These are phyloP conservation scores for Pteronura brasiliensis DNA, from an alignment of 2,113 vertebrate genomes.

Conservation along the genomic window DNA sequence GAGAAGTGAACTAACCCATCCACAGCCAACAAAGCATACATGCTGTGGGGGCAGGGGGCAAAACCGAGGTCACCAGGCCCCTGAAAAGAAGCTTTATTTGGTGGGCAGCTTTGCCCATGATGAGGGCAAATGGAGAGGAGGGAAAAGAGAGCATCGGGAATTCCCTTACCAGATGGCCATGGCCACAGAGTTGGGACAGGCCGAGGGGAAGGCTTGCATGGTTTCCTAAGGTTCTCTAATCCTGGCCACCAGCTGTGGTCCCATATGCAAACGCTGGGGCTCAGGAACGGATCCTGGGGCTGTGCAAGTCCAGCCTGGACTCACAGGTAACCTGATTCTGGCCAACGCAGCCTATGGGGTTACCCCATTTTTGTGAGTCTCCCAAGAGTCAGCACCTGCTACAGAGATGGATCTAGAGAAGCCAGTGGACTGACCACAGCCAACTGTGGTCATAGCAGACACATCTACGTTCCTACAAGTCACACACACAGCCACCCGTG, in stretches of 20 bases:
- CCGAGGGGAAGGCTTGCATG: background rate
- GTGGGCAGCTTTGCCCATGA: background rate
- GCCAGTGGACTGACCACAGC: background rate
- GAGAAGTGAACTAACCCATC: background rate
- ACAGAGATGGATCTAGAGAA: background rate
- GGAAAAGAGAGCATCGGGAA: background rate
- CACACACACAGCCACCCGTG: background rate
- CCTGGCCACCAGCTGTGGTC: background rate
- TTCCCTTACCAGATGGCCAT: background rate
- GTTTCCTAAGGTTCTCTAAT: background rate
- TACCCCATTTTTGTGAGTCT: background rate
- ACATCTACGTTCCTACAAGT: background rate
- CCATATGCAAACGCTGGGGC: background rate
- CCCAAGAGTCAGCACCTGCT: background rate
- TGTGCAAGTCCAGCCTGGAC: background rate
- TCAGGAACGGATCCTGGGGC: background rate
- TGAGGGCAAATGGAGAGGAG: background rate
- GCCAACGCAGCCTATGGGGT: background rate
- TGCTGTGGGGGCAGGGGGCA: too few relatives aligned
- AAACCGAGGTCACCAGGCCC: background rate
- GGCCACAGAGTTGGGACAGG: background rate
- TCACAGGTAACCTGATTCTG: background rate
- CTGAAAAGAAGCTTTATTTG: background rate
- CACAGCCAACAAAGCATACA: background rate
- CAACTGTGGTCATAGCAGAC: background rate